These are phyloP conservation scores for Pachyramphus minor DNA, from an alignment of 2,113 vertebrate species.

Conservation along the genomic window DNA sequence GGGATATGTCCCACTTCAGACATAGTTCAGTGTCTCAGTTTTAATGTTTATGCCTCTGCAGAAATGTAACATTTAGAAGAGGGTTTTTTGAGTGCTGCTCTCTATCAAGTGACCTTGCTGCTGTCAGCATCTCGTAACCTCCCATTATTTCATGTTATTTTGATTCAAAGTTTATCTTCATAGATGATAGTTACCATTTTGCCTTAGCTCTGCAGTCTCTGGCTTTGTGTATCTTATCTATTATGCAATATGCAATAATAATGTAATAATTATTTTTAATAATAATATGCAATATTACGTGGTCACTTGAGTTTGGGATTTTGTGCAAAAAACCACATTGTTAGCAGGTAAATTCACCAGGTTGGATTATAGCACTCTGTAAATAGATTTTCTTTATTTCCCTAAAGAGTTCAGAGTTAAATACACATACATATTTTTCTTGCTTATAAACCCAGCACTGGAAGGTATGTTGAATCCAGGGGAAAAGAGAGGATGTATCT, in stretches of 20 bases:
- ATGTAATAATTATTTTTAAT: too few relatives aligned
- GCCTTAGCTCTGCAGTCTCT: neutral
- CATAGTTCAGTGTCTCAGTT: neutral
- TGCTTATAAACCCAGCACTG: neutral
- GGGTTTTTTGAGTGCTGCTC: neutral
- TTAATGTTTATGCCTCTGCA: neutral
- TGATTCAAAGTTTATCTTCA: neutral
- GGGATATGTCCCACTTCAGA: neutral
- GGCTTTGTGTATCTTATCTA: accelerated
- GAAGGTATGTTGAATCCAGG: neutral
- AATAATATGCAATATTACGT: too few relatives aligned
- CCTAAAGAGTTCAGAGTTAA: neutral
- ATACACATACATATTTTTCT: neutral
- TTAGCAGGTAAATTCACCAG: neutral
- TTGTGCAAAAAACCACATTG: accelerated
- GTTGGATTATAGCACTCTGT: neutral
- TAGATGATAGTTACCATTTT: neutral
- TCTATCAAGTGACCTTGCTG: neutral
- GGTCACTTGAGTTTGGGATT: neutral
- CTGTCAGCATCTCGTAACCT: neutral
- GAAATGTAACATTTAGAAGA: neutral
- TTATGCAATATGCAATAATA: neutral
- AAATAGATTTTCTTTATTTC: neutral
- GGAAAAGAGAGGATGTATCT: neutral
- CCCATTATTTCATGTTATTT: neutral